Percentiles rank a stretch among this genome's conserved stretches.
These are phyloP conservation scores for Notothenia rossii DNA, from an alignment of 2,113 vertebrate genomes.

Conservation along the genomic window DNA sequence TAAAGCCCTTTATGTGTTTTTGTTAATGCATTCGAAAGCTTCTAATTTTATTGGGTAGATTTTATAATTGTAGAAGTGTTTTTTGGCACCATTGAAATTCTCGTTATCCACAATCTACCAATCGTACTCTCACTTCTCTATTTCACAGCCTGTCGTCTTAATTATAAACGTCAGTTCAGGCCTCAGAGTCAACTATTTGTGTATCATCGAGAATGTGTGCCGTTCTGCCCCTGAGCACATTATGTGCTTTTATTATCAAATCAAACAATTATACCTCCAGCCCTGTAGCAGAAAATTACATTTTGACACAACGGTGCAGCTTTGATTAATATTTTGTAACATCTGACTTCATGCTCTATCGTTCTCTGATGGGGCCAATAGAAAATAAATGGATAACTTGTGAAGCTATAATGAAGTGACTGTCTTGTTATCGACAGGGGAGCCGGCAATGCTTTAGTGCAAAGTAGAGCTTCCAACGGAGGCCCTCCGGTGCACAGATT, in stretches of 20 bases:
- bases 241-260: conserved; percentile 60
- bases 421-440: conserved; percentile 78
- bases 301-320: conserved; percentile 64
- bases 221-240: conserved; percentile 23
- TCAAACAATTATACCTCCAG: conserved; percentile 68
- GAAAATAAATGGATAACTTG: conserved; percentile 75
- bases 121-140: conserved; percentile 57
- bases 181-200: conserved; percentile 17
- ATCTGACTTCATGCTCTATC: conserved; percentile 44
- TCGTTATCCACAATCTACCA: conserved; percentile 13
- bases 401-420: conserved; percentile 80
- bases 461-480: conserved; percentile 63
- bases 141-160: conserved; percentile 7
- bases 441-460: conserved; percentile 58
- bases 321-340: conserved; percentile 71
- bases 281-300: conserved; percentile 67
- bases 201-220: neutral
- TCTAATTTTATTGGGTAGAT: conserved; percentile 10
- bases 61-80: conserved; percentile 38
- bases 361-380: conserved; percentile 65
- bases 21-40: conserved; percentile 1
- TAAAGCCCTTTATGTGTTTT: neutral
- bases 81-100: conserved; percentile 34
- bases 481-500: conserved; percentile 73
- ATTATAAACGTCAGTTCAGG: conserved; percentile 40